Conservation (phyloP, 2,797 vertebrate species). For the Falco columbarius region DNA sequence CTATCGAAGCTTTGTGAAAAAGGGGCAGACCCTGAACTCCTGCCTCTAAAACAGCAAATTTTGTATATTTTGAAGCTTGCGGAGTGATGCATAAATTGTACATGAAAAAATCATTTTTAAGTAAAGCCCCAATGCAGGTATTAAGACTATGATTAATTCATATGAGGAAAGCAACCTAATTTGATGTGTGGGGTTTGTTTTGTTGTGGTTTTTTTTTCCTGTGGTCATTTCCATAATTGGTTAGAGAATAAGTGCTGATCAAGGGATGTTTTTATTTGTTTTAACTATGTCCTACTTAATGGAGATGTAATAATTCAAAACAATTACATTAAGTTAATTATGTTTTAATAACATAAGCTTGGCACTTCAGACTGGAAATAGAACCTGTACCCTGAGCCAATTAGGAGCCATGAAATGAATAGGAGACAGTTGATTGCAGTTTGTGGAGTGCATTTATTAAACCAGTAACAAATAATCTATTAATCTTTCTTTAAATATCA, state of each 20-base stretch:
- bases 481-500: slow-evolving; percentile 57
- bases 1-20: neutral
- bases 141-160: neutral
- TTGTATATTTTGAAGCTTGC: neutral
- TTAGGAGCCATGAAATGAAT: slow-evolving; percentile 45
- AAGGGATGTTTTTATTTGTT: slow-evolving; percentile 51
- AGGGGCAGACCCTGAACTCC: neutral
- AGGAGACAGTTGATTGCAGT: neutral
- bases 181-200: neutral
- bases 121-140: neutral
- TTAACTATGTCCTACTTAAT: slow-evolving; percentile 56
- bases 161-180: neutral
- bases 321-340: slow-evolving; percentile 65
- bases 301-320: slow-evolving; percentile 29
- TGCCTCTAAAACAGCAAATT: neutral
- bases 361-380: slow-evolving; percentile 11
- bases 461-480: slow-evolving; percentile 57
- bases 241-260: slow-evolving; percentile 31
- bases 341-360: slow-evolving; percentile 50
- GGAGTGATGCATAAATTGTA: neutral
- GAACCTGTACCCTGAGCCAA: slow-evolving; percentile 18
- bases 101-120: neutral
- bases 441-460: slow-evolving; percentile 19
- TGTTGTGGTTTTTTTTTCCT: neutral
- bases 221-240: slow-evolving; percentile 18